These are phyloP conservation scores for Gasterosteus aculeatus DNA, from an alignment of 2,113 vertebrate genomes.

Conservation along the genomic window DNA sequence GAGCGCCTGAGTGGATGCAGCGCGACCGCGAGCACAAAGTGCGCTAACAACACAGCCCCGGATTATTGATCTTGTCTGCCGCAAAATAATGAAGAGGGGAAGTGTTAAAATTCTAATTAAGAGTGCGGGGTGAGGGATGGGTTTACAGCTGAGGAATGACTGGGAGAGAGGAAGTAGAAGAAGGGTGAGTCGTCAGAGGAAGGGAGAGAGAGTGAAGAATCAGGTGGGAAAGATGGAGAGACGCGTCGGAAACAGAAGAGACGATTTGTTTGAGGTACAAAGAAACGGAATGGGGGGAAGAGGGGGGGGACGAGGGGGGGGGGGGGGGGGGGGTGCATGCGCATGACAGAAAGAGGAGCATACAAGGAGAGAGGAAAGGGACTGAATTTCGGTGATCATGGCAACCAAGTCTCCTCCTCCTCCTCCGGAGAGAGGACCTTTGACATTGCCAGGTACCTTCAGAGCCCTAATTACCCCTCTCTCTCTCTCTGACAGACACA, in stretches of 20 bases:
- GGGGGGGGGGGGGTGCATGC: not conserved
- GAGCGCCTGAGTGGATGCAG: constrained; percentile 22
- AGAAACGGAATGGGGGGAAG: too few relatives aligned
- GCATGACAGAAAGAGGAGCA: not conserved
- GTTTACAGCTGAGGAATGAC: not conserved
- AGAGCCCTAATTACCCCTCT: constrained; percentile 23
- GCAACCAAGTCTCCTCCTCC: constrained; percentile 46
- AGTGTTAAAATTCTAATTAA: constrained; percentile 56
- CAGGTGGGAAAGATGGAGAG: not conserved
- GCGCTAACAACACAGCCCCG: constrained; percentile 14
- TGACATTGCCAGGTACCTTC: constrained; percentile 23
- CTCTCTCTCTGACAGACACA: not conserved
- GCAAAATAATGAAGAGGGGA: constrained; percentile 49
- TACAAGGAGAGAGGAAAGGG: not conserved
- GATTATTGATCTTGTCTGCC: constrained; percentile 50
- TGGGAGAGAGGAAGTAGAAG: not conserved
- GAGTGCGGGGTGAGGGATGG: constrained; percentile 6
- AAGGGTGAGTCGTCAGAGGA: not conserved
- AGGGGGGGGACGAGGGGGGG: too few relatives aligned
- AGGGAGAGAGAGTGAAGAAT: not conserved
- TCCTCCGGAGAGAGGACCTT: constrained; percentile 36
- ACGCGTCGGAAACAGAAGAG: not conserved
- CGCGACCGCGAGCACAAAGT: constrained; percentile 7
- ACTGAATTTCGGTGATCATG: constrained; percentile 40
- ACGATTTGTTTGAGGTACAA: not conserved